Evolutionary conservation across 2,888 invertebrate species (phyloP), one percentile per base, ranked within the genome.

Genomic region (Parnassius smintheus): DNA sequence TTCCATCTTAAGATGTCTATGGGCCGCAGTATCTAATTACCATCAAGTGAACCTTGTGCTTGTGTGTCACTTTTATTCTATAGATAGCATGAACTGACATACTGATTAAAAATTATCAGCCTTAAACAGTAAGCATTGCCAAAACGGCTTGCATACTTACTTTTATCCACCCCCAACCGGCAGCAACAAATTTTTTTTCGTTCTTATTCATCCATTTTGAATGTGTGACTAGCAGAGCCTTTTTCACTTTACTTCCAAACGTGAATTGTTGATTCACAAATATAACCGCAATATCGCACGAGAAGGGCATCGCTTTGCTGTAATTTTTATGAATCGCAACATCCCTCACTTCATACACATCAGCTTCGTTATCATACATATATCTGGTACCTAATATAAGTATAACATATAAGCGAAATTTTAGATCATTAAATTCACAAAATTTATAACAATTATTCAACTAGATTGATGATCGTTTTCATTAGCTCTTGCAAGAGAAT

Each of bases 141-240:
- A 35, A 35, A 35, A 35, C 4, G 35, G 0, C 35, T n/a, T n/a
- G 9, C 18, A 18, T 48, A 57, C 63, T 62, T 73, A 87, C 88
- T 75, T 75, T 62, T 1, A 75, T 82, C 78, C 72, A 78, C 1
- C 88, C 88, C 88, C 88, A 88, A 1, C 88, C 88, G n/a, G 77
- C 76, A 2, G 77, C 85, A 9, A 67, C 56, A 35, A 60, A 60
- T 53, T 49, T 56, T 54, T 87, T 85, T 3, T 71, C 68, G 0
- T 52, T 72, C 54, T 48, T 61, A 12, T 65, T 69, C 83, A 85
- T 86, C 88, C 88, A 88, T n/a, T 66, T 65, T 0, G 67, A 57
- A 50, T 69, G 70, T 56, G 75, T 67, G 0, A 78, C 77, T 2
- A 89, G 59, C 12, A 86, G 57, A 0, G 76, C 85, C 55, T 80